Evolutionary conservation across 2,888 invertebrate species (phyloP).

Genomic region (Hypomecis atomaria): DNA sequence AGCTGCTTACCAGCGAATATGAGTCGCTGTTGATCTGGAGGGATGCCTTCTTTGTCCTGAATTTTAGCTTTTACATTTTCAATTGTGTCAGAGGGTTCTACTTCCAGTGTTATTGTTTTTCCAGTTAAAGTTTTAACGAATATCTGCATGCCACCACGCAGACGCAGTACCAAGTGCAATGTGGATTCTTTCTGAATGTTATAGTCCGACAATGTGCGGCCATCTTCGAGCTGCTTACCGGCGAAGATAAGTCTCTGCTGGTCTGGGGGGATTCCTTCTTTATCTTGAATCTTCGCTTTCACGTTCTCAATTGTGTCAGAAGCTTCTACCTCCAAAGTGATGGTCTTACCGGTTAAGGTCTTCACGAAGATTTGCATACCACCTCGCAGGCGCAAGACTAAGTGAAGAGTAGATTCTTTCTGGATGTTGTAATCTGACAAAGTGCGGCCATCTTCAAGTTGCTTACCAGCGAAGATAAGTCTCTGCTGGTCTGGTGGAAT

Average conservation of each 20-base stretch:
- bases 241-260: conserved; percentile 87
- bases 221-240: conserved; percentile 88
- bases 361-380: conserved; percentile 86
- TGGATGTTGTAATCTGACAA: conserved; percentile 52
- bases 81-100: conserved; percentile 41
- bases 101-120: conserved; percentile 41
- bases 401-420: conserved; percentile 51
- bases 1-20: conserved; percentile 44
- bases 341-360: conserved; percentile 85
- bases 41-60: conserved; percentile 44
- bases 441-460: conserved; percentile 51
- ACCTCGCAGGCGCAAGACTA: conserved; percentile 49
- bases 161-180: conserved; percentile 39
- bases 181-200: conserved; percentile 44
- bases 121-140: conserved; percentile 43
- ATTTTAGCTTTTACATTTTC: conserved; percentile 44
- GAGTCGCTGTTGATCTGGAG: conserved; percentile 42
- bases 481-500: conserved; percentile 53
- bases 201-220: conserved; percentile 71
- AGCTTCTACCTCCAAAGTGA: conserved; percentile 83
- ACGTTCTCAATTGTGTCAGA: conserved; percentile 87
- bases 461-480: conserved; percentile 51
- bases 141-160: conserved; percentile 44
- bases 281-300: conserved; percentile 83
- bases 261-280: conserved; percentile 83